Evolutionary conservation across 2,888 invertebrate species (phyloP), one percentile per base, ranked within the genome.

Genomic region (Alloscopus bannaensis): DNA sequence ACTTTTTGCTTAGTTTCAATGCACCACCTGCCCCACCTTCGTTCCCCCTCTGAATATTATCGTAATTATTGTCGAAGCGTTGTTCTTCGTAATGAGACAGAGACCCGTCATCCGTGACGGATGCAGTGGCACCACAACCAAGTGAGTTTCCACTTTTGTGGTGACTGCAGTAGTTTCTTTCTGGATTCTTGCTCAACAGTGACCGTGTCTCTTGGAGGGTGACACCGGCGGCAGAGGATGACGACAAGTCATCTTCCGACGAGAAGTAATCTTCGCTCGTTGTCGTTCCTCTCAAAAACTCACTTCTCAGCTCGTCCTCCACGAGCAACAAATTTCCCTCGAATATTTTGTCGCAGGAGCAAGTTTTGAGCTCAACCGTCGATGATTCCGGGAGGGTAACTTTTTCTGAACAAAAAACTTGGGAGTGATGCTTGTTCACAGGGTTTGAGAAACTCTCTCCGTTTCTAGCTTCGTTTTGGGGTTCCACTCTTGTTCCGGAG

Each of bases 141-240:
- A 40, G 18, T 13, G 8, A 50, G 55, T 62, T 18, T 26, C 50
- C 62, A 20, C 50, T 26, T 36, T 60, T 42, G 40, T 40, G 13
- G 29, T 62, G 50, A 60, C 59, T 42, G 20, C 20, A 24, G 45
- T 68, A 62, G 68, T 77, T 59, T 59, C 18, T 57, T 78, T 78
- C 70, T 71, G 78, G 70, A 65, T 71, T 78, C 78, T 65, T 78
- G 72, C 79, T 79, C 68, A 79, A 72, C 66, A 79, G 79, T 72
- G 72, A 72, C 79, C 59, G 79, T 42, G 50, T 59, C 52, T 79
- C 79, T 60, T 79, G 79, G 29, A 57, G 71, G 57, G 79, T 66
- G 60, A 79, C 79, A 50, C 57, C 22, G 2, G 66, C 29, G 24
- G 20, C n/a, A 65, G 76, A 60, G n/a, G 69, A 70, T n/a, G 70